Conservation (phyloP, 1,140 invertebrate species). For the Amphibalanus amphitrite region DNA sequence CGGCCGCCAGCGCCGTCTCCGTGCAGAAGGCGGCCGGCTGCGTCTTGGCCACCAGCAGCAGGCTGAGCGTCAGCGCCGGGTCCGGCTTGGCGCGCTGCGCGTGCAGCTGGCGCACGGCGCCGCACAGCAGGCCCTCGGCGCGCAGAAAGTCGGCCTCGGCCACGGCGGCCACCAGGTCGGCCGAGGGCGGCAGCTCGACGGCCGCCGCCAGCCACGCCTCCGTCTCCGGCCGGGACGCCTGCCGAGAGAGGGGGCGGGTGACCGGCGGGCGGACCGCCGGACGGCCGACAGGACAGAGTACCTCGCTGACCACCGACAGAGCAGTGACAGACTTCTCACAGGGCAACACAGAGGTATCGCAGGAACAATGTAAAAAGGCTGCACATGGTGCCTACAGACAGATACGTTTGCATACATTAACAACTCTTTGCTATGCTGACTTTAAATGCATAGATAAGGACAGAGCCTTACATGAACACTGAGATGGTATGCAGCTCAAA, state of each 20-base stretch:
- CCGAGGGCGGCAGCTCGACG: constrained; percentile 48
- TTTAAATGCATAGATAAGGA: too few relatives aligned
- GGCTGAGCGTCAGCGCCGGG: constrained; percentile 48
- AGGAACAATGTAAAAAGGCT: neutral
- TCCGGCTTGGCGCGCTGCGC: constrained; percentile 50
- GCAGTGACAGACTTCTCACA: neutral
- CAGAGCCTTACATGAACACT: too few relatives aligned
- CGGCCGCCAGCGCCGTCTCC: constrained; percentile 26
- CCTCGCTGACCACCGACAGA: too few relatives aligned
- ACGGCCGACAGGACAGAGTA: too few relatives aligned
- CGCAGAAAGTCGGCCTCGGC: constrained; percentile 29
- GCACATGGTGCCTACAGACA: too few relatives aligned
- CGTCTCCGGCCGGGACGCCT: constrained; percentile 50
- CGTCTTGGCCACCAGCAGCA: constrained; percentile 69
- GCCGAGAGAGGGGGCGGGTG: too few relatives aligned
- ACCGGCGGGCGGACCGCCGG: neutral
- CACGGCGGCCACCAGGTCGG: constrained; percentile 44
- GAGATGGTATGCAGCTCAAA: too few relatives aligned
- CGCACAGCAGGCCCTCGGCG: constrained; percentile 33
- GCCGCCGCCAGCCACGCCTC: constrained; percentile 49
- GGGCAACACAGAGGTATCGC: neutral
- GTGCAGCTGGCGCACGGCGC: constrained; percentile 30
- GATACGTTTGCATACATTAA: too few relatives aligned
- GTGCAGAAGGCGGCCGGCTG: constrained; percentile 52
- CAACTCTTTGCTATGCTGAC: too few relatives aligned